Percentiles rank a stretch among this genome's conserved stretches.
Conservation (phyloP, 2,888 invertebrate genomes). For the Crocallis elinguaria region DNA sequence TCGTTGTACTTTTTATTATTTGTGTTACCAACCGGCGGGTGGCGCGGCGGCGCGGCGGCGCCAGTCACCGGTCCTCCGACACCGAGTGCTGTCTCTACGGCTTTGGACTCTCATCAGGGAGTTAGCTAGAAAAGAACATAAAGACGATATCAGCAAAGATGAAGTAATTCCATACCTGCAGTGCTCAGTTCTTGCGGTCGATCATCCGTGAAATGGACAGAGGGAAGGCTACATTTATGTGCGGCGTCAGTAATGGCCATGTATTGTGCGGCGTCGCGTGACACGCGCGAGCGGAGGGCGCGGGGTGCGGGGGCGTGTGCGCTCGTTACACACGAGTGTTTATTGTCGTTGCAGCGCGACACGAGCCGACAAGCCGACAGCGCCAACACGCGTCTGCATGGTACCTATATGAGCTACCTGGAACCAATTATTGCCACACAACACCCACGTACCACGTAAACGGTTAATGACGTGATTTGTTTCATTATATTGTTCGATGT, state of each 20-base stretch:
- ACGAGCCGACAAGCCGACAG: not conserved
- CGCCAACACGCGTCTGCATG: not conserved
- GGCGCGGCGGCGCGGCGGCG: too few species aligned
- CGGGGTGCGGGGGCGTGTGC: not conserved
- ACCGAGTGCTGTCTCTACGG: too few species aligned
- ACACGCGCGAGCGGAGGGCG: not conserved
- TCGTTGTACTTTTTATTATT: too few species aligned
- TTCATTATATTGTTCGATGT: not conserved
- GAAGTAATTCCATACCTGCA: too few species aligned
- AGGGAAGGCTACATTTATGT: not conserved
- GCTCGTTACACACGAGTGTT: not conserved
- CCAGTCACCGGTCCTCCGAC: too few species aligned
- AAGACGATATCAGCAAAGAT: too few species aligned
- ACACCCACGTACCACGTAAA: not conserved
- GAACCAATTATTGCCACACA: not conserved
- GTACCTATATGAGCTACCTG: not conserved
- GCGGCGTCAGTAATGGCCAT: not conserved
- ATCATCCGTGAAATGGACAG: not conserved
- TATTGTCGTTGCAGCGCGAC: not conserved
- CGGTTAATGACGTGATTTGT: not conserved
- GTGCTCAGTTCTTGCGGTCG: not conserved
- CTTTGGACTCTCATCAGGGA: too few species aligned
- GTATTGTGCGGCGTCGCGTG: not conserved
- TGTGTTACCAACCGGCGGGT: too few species aligned
- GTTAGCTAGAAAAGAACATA: too few species aligned